Evolutionary conservation across 2,113 vertebrate species (phyloP).

Genomic region (Rousettus leschenaultii): DNA sequence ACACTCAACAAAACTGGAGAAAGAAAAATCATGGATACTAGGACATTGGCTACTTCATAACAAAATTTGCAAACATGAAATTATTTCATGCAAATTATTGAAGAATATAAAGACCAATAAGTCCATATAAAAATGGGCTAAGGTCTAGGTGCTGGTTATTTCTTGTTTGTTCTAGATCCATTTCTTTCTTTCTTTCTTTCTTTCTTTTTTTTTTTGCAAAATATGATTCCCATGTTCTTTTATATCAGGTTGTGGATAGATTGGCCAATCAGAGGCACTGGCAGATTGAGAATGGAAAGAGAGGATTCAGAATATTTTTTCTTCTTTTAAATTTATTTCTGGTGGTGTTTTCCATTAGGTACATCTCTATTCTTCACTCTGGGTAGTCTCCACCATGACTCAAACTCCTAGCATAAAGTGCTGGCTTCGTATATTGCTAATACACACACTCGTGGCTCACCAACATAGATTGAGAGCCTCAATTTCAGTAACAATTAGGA

Average conservation of each 20-base stretch:
- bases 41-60: not conserved
- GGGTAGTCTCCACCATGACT: not conserved
- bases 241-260: not conserved
- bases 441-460: not conserved
- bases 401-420: not conserved
- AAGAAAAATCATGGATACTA: not conserved
- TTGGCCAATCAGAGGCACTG: fast-evolving
- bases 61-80: not conserved
- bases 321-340: not conserved
- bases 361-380: not conserved
- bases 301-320: not conserved
- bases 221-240: not conserved
- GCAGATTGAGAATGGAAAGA: not conserved
- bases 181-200: not conserved
- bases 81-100: not conserved
- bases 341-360: not conserved
- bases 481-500: not conserved
- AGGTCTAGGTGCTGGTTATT: not conserved
- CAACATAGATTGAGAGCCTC: not conserved
- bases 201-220: not conserved
- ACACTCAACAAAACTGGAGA: not conserved
- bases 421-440: not conserved
- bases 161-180: not conserved
- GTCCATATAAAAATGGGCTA: not conserved
- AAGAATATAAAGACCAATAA: not conserved